Evolutionary conservation across 2,113 vertebrate species (phyloP), one percentile per base, ranked within the genome.

Genomic region (Ondatra zibethicus): DNA sequence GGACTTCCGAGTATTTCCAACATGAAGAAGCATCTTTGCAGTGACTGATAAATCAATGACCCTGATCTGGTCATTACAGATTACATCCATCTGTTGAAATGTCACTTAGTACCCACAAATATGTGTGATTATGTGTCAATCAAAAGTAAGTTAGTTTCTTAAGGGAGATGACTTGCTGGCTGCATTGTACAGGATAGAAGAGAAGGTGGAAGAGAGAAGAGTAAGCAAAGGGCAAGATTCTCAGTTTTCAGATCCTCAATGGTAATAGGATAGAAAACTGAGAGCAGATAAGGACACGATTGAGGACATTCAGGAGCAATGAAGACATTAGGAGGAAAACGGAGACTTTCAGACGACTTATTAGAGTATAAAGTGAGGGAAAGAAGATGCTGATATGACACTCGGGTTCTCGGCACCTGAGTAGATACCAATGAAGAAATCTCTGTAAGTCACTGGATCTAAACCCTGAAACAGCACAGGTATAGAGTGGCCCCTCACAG

Each of bases 401-500:
- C 29, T 92, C 6, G 82, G 19, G 72, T 65, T 4, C 39, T 68
- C 31, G 47, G 61, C 36, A 47, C 39, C 23, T 73, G 14, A 85
- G 50, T 27, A 47, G 4, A 52, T 33, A 47, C 2, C 31, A 68
- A 14, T 39, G 33, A 82, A 81, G 31, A 31, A 63, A 52, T 88
- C 19, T 36, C 7, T 6, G 2, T 80, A 80, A 88, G 7, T 39
- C 61, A 27, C 36, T 55, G 65, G 42, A 27, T 66, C 55, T 80
- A 21, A 82, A n/a, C 75, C 80, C n/a, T 23, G 5, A 80, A 58
- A 75, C 23, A 77, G 68, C 42, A 78, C 0, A 50, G 61, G 33
- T 36, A 6, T 3, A 17, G 25, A 39, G 4, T 4, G 2, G 1
- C 16, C 47, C 47, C 33, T 21, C 63, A 68, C 2, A 14, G 11